Evolutionary conservation across 2,113 vertebrate species (phyloP).

Genomic region (Neodon shergylaensis): DNA sequence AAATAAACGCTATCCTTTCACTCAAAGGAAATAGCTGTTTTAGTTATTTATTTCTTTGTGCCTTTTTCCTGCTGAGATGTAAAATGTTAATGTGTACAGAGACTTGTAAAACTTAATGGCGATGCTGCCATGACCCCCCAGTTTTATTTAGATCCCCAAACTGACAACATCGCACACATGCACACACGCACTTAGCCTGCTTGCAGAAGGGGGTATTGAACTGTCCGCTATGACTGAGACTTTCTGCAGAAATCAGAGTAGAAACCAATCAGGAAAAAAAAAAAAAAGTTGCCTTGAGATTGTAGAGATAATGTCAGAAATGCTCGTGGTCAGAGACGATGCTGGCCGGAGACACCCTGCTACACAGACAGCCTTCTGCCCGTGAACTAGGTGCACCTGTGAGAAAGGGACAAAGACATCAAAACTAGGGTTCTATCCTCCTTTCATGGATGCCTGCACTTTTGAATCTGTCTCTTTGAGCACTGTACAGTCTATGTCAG

Average conservation of each 20-base stretch:
- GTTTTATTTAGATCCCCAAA: not conserved
- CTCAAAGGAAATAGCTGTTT: not conserved
- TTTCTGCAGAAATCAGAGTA: not conserved
- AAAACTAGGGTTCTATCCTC: not conserved
- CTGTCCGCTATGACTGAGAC: not conserved
- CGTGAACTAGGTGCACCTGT: not conserved
- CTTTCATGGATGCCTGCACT: not conserved
- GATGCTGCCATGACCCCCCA: not conserved
- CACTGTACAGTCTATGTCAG: not conserved
- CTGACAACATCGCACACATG: not conserved
- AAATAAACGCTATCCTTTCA: not conserved
- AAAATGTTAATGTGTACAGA: not conserved
- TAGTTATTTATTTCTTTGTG: not conserved
- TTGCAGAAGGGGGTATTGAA: not conserved
- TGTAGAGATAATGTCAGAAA: not conserved
- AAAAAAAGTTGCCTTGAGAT: not conserved
- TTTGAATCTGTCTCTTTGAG: slow-evolving; percentile 31
- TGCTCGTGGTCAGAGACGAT: not conserved
- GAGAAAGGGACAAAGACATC: not conserved
- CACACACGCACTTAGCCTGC: not conserved
- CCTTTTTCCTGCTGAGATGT: not conserved
- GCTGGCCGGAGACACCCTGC: not conserved
- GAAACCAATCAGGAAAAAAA: too few species aligned
- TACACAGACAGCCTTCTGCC: accelerated
- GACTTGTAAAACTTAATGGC: not conserved